phyloP scores from a whole-genome alignment of 1,140 invertebrate species.

The Tetragnatha versicolor region DNA sequence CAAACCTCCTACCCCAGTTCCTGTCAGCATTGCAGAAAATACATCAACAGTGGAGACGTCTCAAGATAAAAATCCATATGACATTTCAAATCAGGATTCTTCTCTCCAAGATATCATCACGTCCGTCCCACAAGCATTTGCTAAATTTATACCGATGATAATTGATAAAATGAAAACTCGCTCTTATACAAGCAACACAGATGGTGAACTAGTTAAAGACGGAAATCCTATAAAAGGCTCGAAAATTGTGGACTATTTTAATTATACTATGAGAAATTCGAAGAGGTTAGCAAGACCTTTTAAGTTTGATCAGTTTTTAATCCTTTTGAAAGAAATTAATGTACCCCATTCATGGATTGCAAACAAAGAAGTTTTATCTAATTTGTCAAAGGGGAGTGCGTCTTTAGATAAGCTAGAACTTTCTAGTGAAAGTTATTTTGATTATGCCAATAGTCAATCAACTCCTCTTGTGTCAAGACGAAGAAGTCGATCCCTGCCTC shows the following conservation, averaged over 20 bases:
- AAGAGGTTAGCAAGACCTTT: neutral
- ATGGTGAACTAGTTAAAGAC: neutral
- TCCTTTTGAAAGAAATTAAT: neutral
- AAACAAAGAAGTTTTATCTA: neutral
- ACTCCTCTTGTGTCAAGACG: no score
- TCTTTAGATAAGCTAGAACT: no score
- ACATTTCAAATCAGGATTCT: neutral
- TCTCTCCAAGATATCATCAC: neutral
- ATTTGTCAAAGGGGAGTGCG: no score
- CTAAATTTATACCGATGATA: conserved; percentile 13
- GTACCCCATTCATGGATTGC: neutral
- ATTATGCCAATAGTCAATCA: no score
- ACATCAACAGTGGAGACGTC: neutral
- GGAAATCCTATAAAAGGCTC: neutral
- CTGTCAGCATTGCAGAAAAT: neutral
- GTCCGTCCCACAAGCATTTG: neutral
- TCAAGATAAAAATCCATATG: neutral
- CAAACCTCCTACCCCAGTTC: neutral
- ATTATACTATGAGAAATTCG: neutral
- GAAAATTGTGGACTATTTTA: neutral
- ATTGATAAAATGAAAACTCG: conserved; percentile 14
- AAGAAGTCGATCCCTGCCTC: no score
- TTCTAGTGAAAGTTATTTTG: no score
- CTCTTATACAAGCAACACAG: neutral
- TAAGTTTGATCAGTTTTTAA: neutral